phyloP scores from a whole-genome alignment of 2,113 vertebrate species.

The Actenoides hombroni region DNA sequence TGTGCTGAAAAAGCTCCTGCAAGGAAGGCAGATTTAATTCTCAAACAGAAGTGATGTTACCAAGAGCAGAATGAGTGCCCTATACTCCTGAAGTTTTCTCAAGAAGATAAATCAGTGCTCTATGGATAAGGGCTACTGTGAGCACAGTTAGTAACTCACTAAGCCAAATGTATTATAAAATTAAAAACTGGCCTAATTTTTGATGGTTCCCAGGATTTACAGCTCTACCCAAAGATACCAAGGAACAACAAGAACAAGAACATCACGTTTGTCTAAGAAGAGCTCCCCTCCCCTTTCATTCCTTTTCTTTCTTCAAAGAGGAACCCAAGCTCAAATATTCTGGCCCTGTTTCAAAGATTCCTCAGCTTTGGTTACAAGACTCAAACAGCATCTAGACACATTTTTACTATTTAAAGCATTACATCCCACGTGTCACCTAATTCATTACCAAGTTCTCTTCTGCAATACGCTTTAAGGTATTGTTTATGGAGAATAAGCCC shows the following conservation, averaged over 20 bases:
- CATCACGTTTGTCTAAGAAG: background rate
- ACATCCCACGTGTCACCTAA: background rate
- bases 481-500: background rate
- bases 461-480: background rate
- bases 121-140: background rate
- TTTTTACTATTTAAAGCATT: background rate
- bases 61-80: background rate
- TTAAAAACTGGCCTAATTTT: background rate
- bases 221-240: background rate
- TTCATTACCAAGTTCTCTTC: background rate
- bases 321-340: background rate
- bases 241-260: background rate
- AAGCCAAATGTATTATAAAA: background rate
- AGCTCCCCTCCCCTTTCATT: background rate
- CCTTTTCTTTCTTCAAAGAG: background rate
- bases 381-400: background rate
- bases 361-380: background rate
- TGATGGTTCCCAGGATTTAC: background rate
- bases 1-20: background rate
- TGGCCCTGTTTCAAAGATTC: background rate
- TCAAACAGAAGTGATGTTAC: background rate
- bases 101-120: background rate
- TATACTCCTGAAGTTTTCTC: background rate
- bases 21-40: background rate
- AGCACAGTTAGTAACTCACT: background rate